These are phyloP conservation scores for Andrena chrysosceles DNA, from an alignment of 2,888 invertebrate genomes.

Conservation along the genomic window DNA sequence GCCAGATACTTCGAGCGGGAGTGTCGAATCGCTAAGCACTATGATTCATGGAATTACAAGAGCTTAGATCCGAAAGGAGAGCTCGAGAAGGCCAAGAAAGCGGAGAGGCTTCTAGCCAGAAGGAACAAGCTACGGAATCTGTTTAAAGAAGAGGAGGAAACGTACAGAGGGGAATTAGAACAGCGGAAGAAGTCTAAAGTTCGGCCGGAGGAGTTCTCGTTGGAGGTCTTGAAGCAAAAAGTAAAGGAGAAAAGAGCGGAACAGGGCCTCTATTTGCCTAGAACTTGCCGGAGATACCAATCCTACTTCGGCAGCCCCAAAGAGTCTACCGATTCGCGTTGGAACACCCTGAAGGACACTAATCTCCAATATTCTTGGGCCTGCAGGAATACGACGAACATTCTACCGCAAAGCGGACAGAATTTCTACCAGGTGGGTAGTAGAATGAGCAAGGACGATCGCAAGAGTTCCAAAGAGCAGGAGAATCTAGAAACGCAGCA, in stretches of 20 bases:
- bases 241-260: constrained; percentile 76
- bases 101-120: constrained; percentile 71
- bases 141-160: constrained; percentile 75
- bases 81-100: constrained; percentile 69
- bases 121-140: constrained; percentile 74
- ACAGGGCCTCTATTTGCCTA: constrained; percentile 76
- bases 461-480: neutral
- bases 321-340: neutral
- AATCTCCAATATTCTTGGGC: constrained; percentile 21
- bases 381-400: constrained; percentile 46
- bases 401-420: neutral
- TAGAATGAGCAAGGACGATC: constrained; percentile 30
- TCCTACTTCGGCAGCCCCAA: constrained; percentile 52
- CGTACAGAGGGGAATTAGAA: constrained; percentile 71
- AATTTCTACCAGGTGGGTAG: neutral
- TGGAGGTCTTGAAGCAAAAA: constrained; percentile 73
- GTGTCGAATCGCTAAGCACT: constrained; percentile 75
- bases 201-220: constrained; percentile 54
- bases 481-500: neutral
- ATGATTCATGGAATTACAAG: constrained; percentile 78
- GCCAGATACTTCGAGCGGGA: constrained; percentile 81
- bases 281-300: constrained; percentile 71
- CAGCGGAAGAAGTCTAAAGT: constrained; percentile 47
- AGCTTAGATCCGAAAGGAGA: constrained; percentile 61
- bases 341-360: constrained; percentile 27